Evolutionary conservation across 2,888 invertebrate genomes (phyloP).

Genomic region (Sclerodermus sp.): DNA sequence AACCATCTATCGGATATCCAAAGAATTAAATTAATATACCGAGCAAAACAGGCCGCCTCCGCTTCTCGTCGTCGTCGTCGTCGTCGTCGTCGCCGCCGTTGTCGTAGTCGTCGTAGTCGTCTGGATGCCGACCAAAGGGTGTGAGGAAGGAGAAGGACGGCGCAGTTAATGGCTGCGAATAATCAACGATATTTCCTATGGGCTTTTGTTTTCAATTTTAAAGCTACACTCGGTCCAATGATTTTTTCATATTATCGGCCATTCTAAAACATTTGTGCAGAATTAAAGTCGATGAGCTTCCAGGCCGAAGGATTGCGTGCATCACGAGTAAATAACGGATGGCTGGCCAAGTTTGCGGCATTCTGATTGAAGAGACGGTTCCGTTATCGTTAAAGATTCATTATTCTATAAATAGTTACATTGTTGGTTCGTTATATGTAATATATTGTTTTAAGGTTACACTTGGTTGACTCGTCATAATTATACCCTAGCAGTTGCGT

Average conservation of each 20-base stretch:
- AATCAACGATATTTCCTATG: no score
- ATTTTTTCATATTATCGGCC: no score
- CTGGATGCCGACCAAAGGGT: no score
- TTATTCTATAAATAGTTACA: neutral
- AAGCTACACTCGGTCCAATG: no score
- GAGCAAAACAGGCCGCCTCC: conserved; percentile 42
- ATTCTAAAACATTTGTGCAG: no score
- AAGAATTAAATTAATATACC: conserved; percentile 58
- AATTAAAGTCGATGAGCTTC: conserved; percentile 22
- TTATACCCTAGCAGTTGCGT: no score
- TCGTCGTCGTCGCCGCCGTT: no score
- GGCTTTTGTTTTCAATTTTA: no score
- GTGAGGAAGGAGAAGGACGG: no score
- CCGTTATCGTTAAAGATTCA: neutral
- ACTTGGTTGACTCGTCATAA: no score
- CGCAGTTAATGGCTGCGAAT: no score
- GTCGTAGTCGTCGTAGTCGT: no score
- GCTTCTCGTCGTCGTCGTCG: conserved; percentile 8
- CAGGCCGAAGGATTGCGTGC: conserved; percentile 1
- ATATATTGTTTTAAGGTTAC: neutral
- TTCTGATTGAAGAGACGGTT: neutral
- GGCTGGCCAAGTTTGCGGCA: neutral
- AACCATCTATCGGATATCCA: conserved; percentile 55
- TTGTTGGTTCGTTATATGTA: neutral
- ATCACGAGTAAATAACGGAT: neutral